Evolutionary conservation across 2,797 vertebrate species (phyloP), one percentile per base, ranked within the genome.

Genomic region (Varecia variegata): DNA sequence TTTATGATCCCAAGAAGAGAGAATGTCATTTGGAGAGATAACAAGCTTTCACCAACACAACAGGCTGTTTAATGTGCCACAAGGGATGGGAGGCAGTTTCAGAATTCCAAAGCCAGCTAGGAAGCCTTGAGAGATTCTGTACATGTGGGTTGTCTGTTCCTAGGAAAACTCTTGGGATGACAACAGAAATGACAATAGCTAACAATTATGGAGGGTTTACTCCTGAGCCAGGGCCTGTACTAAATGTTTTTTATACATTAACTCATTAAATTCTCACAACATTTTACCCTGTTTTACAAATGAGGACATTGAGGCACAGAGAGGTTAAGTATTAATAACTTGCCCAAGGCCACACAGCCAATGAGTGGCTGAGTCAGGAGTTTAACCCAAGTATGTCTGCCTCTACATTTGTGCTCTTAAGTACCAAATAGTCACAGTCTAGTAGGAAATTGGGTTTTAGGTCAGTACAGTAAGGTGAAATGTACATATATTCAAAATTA

Each of bases 1-100:
- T 98, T 98, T 97, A 98, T 97, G 96, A 96, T 96, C 93, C 88
- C 67, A 85, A 81, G 92, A 96, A 96, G 81, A 97, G 85, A 80
- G 77, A 94, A 95, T 97, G 97, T 96, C 94, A 92, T 95, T 95
- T 93, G 79, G 96, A 96, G 83, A 95, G 95, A 89, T 95, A 97
- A 97, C 81, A 93, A 97, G 95, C 43, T 80, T 80, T 95, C 65
- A 20, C 38, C 74, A 80, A 68, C 97, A 97, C 91, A 94, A 91
- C 97, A 93, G 93, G 25, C 93, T 93, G 62, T 93, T 96, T 96
- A 96, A 95, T 96, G 62, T 83, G 80, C 95, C 89, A 92, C 43
- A 0, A 96, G 80, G 73, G 81, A 95, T 62, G 62, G 40, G 21
- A 80, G 45, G 38, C 87, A 95, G 58, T 54, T 94, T 93, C 56